Percentiles rank a stretch among this genome's conserved stretches.
These are phyloP conservation scores for Procambarus virginalis DNA, from an alignment of 1,140 invertebrate genomes.

Conservation along the genomic window DNA sequence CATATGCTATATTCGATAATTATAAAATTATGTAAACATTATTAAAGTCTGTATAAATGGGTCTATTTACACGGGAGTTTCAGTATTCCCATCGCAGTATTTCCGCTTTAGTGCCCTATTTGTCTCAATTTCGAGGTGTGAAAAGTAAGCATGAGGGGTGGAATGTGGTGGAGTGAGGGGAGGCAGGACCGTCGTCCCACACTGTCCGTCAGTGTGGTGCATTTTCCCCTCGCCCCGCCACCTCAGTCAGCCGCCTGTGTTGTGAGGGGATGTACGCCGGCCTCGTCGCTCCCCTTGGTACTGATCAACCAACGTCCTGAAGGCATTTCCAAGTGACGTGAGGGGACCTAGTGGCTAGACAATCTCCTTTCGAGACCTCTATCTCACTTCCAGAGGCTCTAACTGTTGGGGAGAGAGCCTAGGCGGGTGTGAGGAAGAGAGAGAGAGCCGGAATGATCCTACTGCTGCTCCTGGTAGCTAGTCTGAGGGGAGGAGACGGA, in stretches of 20 bases:
- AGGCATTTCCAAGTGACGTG: neutral
- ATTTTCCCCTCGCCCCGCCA: constrained; percentile 31
- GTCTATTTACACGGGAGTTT: constrained; percentile 2
- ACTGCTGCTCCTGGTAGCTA: constrained; percentile 9
- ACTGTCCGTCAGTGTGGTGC: constrained; percentile 7
- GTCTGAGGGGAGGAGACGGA: constrained; percentile 32
- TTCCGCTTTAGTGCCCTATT: constrained; percentile 28
- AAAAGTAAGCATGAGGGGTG: constrained; percentile 36
- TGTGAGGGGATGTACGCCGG: neutral
- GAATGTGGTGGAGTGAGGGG: constrained; percentile 29
- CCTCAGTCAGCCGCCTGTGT: constrained; percentile 25
- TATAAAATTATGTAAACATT: no score
- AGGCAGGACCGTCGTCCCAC: constrained; percentile 16
- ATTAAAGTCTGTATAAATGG: neutral
- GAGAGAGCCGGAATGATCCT: constrained; percentile 31
- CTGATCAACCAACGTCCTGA: constrained; percentile 12
- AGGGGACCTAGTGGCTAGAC: neutral
- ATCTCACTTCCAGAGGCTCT: neutral
- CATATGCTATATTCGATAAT: neutral
- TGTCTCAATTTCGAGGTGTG: constrained; percentile 43
- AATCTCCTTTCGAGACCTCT: neutral
- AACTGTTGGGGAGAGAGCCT: neutral
- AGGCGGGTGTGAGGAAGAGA: constrained; percentile 10
- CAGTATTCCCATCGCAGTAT: neutral
- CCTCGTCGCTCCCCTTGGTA: constrained; percentile 19